Base-by-base conservation (phyloP, 30 jellyfish, hydroid and myxozoan genomes). In the Aurelia sp. region DNA sequence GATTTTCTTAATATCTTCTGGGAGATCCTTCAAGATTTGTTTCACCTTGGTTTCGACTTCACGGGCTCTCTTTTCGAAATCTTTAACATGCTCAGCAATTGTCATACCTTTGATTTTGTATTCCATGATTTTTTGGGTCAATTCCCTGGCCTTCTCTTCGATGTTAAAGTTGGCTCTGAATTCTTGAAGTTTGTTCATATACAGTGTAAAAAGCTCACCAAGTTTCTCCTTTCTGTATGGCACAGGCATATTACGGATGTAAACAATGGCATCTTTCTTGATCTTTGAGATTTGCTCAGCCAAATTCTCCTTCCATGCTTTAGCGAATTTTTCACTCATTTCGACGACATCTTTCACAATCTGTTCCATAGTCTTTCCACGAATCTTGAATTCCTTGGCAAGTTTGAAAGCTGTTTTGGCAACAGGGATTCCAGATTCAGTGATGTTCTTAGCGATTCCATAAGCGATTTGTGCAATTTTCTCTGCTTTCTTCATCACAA, bases 361-460 rank as follows among this genome's bases (percentile, higher is more conserved):
- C 61, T 87, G 98, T 53, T 95, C 97, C 90, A 90, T 85, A 7
- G 99, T 79, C 92, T 89, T 89, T 20, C 97, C 98, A 35, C 97
- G 90, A 74, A 95, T 65, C 78, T 90, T 89, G 96, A 95, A 95
- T 48, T 89, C 99, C 78, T 84, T 95, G 12, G 92, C 93, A 19
- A 95, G 84, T 33, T 87, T 81, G 66, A 95, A 35, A 12, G 99
- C 99, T 51, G 92, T 95, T 67, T 85, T 76, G 60, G 84, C 96
- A 75, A 95, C 99, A 3, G 99, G 99, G 80, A 74, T 85, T 7
- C 94, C 89, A 55, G 96, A 82, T 69, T 90, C 97, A 37, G 99
- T 95, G 63, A 95, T 62, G 89, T 95, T 95, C 88, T 55, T 86
- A 61, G 90, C 92, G 66, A 90, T 84, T 44, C 55, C 55, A 10